These are phyloP conservation scores for Noctua janthina DNA, from an alignment of 2,888 invertebrate genomes.

Conservation along the genomic window DNA sequence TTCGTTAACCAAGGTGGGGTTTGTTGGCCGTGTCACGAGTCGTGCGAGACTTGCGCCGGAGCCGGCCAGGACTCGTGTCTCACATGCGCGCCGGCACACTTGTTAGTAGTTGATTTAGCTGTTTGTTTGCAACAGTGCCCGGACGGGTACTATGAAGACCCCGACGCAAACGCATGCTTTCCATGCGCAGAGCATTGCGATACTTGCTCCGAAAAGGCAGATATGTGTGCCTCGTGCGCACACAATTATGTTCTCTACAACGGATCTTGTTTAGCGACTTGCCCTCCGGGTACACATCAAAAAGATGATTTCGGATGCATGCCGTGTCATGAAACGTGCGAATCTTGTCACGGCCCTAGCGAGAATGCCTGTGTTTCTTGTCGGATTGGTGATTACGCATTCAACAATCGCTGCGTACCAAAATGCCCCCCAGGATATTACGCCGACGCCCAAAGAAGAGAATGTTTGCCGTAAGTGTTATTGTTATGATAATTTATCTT, in stretches of 20 bases:
- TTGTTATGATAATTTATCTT: slow-evolving; percentile 74
- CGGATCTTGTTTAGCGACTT: slow-evolving; percentile 95
- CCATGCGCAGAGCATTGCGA: slow-evolving; percentile 97
- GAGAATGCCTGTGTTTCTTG: slow-evolving; percentile 95
- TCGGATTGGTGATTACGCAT: slow-evolving; percentile 93
- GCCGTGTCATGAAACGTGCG: slow-evolving; percentile 94
- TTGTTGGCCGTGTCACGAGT: slow-evolving; percentile 97
- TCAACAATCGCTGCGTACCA: slow-evolving; percentile 93
- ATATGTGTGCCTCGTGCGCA: slow-evolving; percentile 96
- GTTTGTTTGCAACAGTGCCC: slow-evolving; percentile 97
- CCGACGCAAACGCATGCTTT: slow-evolving; percentile 94
- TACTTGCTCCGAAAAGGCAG: slow-evolving; percentile 95
- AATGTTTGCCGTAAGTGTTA: slow-evolving; percentile 92
- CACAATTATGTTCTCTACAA: slow-evolving; percentile 96
- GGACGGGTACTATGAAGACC: slow-evolving; percentile 96
- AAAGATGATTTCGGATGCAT: slow-evolving; percentile 96
- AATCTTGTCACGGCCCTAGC: slow-evolving; percentile 95
- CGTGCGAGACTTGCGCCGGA: slow-evolving; percentile 96
- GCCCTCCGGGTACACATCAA: slow-evolving; percentile 95
- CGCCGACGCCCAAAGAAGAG: slow-evolving; percentile 94
- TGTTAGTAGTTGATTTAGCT: slow-evolving; percentile 95
- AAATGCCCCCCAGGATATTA: slow-evolving; percentile 94
- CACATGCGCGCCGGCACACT: slow-evolving; percentile 95
- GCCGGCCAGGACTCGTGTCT: slow-evolving; percentile 96
- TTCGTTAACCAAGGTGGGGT: slow-evolving; percentile 95